Evolutionary conservation across 2,888 invertebrate species (phyloP), one percentile per base, ranked within the genome.

Genomic region (Catocala fraxini): DNA sequence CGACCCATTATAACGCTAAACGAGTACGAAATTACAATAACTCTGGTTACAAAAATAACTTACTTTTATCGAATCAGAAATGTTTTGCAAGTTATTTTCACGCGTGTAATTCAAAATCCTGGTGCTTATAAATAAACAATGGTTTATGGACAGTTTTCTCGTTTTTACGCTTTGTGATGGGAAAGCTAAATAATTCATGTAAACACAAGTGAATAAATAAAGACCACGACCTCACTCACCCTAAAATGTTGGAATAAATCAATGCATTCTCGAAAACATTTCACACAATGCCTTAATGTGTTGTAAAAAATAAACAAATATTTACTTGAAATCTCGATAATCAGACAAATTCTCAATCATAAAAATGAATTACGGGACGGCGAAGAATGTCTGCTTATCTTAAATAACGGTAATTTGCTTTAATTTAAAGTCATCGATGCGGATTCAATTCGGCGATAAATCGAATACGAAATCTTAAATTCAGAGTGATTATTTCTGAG

Each of bases 191-290:
- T 74, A 75, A 71, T 74, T 71, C 64, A 74, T 68, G 66, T 65
- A 62, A 68, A 73, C 64, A 69, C 52, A 55, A 62, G 56, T 69
- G 69, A 81, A 81, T 80, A 74, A 77, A 77, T 79, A 79, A 77
- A 68, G 54, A 67, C 57, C 61, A 47, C 60, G 56, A 71, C 71
- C 71, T 64, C 13, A 68, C 65, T 72, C 67, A 58, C 51, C 61
- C 60, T 65, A 69, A 70, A 71, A 68, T 51, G 68, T 61, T 53
- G 13, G 48, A 64, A 70, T 80, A 75, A 70, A 74, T 67, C 47
- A 65, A 58, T 51, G 56, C 56, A 67, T 70, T 64, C 71, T 66
- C 51, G 49, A 35, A 49, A 59, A 65, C 55, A 69, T 66, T 64
- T 55, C 55, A 59, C 49, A 65, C 57, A 51, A 56, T 59, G 56